Conservation (phyloP, 2,113 vertebrate species). For the Platysternon megacephalum region DNA sequence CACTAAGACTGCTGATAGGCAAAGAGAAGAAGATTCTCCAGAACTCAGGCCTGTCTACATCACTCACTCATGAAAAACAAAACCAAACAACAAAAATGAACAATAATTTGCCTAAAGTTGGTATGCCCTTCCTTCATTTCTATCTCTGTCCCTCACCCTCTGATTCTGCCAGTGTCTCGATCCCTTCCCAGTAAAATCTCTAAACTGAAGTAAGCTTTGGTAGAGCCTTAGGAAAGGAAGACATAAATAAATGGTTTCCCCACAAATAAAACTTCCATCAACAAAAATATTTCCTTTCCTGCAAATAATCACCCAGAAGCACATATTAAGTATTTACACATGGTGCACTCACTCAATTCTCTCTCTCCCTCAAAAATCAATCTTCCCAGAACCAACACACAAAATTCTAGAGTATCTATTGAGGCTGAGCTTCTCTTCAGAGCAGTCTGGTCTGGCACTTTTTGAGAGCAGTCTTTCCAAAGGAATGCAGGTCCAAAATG, state of each 20-base stretch:
- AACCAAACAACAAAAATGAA: not conserved
- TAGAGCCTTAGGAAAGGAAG: not conserved
- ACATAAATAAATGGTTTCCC: not conserved
- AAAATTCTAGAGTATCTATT: not conserved
- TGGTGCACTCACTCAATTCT: not conserved
- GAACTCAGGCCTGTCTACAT: not conserved
- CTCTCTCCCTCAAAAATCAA: not conserved
- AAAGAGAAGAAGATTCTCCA: not conserved
- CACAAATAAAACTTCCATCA: not conserved
- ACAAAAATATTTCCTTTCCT: not conserved
- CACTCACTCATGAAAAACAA: not conserved
- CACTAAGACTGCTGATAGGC: not conserved
- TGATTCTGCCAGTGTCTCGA: not conserved
- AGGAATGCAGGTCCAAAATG: not conserved
- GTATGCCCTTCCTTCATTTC: not conserved
- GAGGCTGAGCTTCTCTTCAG: not conserved
- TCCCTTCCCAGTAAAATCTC: not conserved
- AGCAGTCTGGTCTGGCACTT: not conserved
- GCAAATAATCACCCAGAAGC: not conserved
- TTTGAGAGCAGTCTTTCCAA: not conserved
- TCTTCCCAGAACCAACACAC: not conserved
- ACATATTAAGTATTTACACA: not conserved
- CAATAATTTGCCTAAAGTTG: not conserved
- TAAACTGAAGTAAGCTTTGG: not conserved
- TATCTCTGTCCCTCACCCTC: not conserved